These are phyloP conservation scores for Nebria ingens DNA, from an alignment of 1,140 invertebrate genomes.

Conservation along the genomic window DNA sequence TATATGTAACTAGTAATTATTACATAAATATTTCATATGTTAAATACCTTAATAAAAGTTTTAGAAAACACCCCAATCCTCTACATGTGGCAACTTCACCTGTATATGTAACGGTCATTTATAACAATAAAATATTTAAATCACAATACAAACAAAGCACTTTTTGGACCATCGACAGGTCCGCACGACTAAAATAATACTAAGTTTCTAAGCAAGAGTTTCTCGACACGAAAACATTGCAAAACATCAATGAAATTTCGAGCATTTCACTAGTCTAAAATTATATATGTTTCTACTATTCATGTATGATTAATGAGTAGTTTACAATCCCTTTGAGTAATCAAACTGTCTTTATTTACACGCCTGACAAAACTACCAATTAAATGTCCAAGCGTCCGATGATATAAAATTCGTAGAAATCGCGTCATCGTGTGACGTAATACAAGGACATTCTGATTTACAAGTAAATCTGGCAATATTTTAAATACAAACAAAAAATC, in stretches of 20 bases:
- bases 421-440: background rate
- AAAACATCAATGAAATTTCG: background rate
- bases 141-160: background rate
- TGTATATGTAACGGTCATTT: constrained; percentile 83
- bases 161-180: too few species aligned
- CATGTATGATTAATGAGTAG: too few species aligned
- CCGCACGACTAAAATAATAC: too few species aligned
- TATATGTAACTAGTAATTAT: background rate
- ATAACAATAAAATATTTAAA: background rate
- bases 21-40: background rate
- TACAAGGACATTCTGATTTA: background rate
- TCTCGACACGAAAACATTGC: background rate
- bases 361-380: constrained; percentile 6
- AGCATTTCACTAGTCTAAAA: background rate
- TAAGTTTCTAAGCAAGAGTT: too few species aligned
- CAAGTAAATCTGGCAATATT: too few species aligned
- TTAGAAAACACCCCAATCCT: constrained; percentile 75
- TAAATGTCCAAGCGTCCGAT: background rate
- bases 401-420: background rate
- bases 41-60: constrained; percentile 48
- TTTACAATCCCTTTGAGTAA: too few species aligned
- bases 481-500: too few species aligned
- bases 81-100: constrained; percentile 78
- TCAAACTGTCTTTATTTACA: too few species aligned
- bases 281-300: too few species aligned